These are phyloP conservation scores for Xenotilapia leptura DNA, from an alignment of 2,113 vertebrate species.

Conservation along the genomic window DNA sequence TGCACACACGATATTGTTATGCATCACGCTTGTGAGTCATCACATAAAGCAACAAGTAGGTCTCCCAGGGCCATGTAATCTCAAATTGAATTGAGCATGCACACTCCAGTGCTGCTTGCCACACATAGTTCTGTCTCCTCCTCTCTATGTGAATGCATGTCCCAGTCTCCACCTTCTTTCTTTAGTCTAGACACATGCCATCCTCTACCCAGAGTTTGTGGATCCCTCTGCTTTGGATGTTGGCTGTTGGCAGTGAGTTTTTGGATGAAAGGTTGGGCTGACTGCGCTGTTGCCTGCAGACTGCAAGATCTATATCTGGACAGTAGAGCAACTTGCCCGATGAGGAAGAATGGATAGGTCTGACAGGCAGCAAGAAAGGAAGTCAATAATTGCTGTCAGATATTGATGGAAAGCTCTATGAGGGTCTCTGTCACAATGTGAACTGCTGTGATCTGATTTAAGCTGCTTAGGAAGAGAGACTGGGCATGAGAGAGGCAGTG, in stretches of 20 bases:
- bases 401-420: slow-evolving; percentile 14
- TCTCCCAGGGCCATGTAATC: slow-evolving; percentile 15
- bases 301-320: slow-evolving; percentile 9
- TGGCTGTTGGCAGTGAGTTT: neutral
- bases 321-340: neutral
- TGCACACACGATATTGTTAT: neutral
- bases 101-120: slow-evolving; percentile 23
- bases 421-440: slow-evolving; percentile 25
- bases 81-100: slow-evolving; percentile 46
- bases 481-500: neutral
- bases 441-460: slow-evolving; percentile 55
- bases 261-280: neutral
- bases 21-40: slow-evolving; percentile 17
- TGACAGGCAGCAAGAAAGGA: neutral
- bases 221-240: slow-evolving; percentile 10
- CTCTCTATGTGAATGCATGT: slow-evolving; percentile 44
- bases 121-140: slow-evolving; percentile 48
- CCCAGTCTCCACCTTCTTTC: slow-evolving; percentile 55
- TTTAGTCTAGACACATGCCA: slow-evolving; percentile 44
- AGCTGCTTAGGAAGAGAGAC: slow-evolving; percentile 55
- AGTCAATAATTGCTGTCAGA: slow-evolving; percentile 6
- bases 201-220: slow-evolving; percentile 34
- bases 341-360: neutral
- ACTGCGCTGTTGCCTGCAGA: neutral
- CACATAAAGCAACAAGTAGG: slow-evolving; percentile 39